Evolutionary conservation across 1,140 invertebrate species (phyloP).

Genomic region (Neodiprion lecontei): DNA sequence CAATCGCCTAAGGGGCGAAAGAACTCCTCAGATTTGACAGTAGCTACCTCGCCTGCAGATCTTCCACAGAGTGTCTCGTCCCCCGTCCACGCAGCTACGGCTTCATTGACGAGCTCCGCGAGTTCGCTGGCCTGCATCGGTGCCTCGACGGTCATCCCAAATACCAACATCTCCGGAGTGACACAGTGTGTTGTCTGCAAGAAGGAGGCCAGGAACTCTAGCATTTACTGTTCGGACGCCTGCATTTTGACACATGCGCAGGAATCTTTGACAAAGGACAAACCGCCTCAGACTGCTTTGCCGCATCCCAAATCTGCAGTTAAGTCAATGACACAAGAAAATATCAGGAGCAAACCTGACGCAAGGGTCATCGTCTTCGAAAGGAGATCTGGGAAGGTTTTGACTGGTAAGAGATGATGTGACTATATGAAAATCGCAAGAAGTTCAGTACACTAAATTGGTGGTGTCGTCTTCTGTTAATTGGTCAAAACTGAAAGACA

Average conservation of each 20-base stretch:
- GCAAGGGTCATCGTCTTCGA: slow-evolving; percentile 78
- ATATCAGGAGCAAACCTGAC: slow-evolving; percentile 55
- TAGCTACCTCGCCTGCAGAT: not conserved
- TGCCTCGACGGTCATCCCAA: not conserved
- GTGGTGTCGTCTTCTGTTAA: too few species aligned
- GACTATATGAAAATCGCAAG: not conserved
- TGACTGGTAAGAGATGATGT: slow-evolving; percentile 62
- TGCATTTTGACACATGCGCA: slow-evolving; percentile 88
- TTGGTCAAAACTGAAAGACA: too few species aligned
- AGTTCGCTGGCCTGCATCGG: not conserved
- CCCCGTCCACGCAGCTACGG: slow-evolving; percentile 9
- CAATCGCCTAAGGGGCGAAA: slow-evolving; percentile 17
- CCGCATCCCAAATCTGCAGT: slow-evolving; percentile 51
- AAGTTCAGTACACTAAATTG: too few species aligned
- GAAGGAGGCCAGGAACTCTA: slow-evolving; percentile 70
- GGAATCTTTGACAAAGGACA: slow-evolving; percentile 68
- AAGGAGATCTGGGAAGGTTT: slow-evolving; percentile 75
- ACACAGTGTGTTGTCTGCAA: slow-evolving; percentile 78
- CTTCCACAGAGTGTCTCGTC: not conserved
- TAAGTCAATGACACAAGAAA: slow-evolving; percentile 43
- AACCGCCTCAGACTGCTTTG: slow-evolving; percentile 33
- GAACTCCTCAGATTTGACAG: slow-evolving; percentile 10
- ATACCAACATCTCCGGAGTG: slow-evolving; percentile 37
- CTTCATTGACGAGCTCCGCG: not conserved
- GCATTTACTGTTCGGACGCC: slow-evolving; percentile 87